phyloP scores from a whole-genome alignment of 2,113 vertebrate genomes.

The Paramormyrops kingsleyae region DNA sequence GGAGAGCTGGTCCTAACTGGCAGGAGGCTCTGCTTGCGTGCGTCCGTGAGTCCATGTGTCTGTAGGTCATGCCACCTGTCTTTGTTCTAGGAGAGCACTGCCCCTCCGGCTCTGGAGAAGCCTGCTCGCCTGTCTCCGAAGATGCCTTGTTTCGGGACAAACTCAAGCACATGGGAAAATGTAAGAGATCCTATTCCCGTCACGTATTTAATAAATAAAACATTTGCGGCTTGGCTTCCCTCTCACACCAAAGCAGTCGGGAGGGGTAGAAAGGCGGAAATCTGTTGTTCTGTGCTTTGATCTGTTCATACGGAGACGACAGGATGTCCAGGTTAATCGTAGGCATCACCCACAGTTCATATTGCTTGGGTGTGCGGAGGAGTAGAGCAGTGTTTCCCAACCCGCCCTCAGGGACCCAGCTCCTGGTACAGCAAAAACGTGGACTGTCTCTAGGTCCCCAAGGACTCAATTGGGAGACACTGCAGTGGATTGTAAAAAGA shows the following conservation, averaged over 20 bases:
- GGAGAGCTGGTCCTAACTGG: not conserved
- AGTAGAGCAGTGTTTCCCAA: not conserved
- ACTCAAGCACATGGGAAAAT: conserved; percentile 97
- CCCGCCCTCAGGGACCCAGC: not conserved
- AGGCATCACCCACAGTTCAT: not conserved
- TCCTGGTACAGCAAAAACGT: not conserved
- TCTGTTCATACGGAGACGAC: not conserved
- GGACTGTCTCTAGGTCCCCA: not conserved
- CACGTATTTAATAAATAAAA: not conserved
- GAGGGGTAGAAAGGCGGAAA: not conserved
- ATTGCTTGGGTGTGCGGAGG: not conserved
- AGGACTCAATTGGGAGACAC: not conserved
- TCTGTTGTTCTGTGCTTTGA: not conserved
- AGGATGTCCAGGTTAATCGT: not conserved
- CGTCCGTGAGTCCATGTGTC: not conserved
- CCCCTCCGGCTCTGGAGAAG: conserved; percentile 59
- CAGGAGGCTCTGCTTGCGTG: not conserved
- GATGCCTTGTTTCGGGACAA: conserved; percentile 97
- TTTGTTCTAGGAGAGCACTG: conserved; percentile 58
- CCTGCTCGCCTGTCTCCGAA: conserved; percentile 69
- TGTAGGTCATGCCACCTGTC: not conserved
- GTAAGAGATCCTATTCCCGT: conserved; percentile 57
- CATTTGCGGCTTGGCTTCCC: not conserved
- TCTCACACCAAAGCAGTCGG: not conserved
- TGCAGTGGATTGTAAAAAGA: not conserved